Base-by-base conservation (phyloP, 2,888 invertebrate species). In the Kuschelorhynchus macadamiae region DNA sequence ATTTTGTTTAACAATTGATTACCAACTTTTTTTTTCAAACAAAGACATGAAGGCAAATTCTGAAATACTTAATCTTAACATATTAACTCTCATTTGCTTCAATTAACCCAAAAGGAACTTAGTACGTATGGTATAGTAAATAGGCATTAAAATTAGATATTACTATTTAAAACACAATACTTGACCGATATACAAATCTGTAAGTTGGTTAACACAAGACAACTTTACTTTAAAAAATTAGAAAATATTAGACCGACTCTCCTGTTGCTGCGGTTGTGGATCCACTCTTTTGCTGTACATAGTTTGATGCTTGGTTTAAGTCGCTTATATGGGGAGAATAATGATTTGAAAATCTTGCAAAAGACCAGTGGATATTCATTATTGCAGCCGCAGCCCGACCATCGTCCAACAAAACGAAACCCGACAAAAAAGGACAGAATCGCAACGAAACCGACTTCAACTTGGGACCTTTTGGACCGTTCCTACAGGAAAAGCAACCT, bases 401-500 rank as follows among this genome's bases (percentile, higher is more conserved):
- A 36, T 20, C 46, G 18, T 18, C 11, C 11, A 42, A 53, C 44
- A 44, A 53, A 25, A 74, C 77, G 46, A 67, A 71, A 67, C 72
- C 62, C 46, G 72, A 77, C 72, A 71, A 66, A 61, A 73, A 72
- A 67, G 73, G 71, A 65, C 72, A 71, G 62, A 70, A 44, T 21
- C 30, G 12, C 16, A 52, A 62, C 67, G 44, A 72, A 71, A 73
- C 75, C 68, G 47, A 63, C 72, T 47, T 77, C 74, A 63, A 69
- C 36, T 12, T 57, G 59, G 74, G 63, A 53, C 66, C 71, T 11
- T 72, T 77, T 52, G 67, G 67, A 41, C 33, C 75, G 17, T 41
- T 49, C 11, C 14, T 32, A 33, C 14, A 52, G 8, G 55, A 44
- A 18, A 80, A 79, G 74, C 46, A 71, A 44, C 80, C 82, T 4